These are phyloP conservation scores for Prorops nasuta DNA, from an alignment of 1,140 invertebrate genomes.

Conservation along the genomic window DNA sequence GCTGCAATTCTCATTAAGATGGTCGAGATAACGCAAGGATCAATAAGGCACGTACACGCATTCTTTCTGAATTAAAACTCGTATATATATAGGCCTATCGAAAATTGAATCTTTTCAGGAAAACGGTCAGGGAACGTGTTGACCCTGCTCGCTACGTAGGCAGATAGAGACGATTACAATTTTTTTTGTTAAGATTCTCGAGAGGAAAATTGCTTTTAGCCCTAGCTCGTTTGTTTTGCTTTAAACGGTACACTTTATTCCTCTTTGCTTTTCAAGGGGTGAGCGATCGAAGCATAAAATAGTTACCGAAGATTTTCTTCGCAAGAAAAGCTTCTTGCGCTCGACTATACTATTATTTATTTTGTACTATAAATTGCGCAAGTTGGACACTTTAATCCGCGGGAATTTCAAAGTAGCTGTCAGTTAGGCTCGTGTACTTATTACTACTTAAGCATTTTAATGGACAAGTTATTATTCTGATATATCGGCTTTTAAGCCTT, in stretches of 20 bases:
- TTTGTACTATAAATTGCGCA: slow-evolving; percentile 39
- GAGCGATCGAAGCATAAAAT: no score
- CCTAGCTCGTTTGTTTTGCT: no score
- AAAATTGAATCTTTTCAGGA: slow-evolving; percentile 46
- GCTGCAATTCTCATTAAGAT: slow-evolving; percentile 27
- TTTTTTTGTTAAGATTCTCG: no score
- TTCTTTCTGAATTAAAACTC: slow-evolving; percentile 34
- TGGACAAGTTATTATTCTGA: slow-evolving; percentile 54
- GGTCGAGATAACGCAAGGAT: slow-evolving; percentile 34
- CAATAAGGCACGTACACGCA: slow-evolving; percentile 47
- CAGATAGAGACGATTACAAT: no score
- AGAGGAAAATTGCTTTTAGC: no score
- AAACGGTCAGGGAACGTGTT: neutral
- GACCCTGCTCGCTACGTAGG: neutral
- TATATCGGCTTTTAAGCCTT: slow-evolving; percentile 44
- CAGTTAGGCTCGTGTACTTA: slow-evolving; percentile 49
- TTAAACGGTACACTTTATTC: no score
- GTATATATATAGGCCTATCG: slow-evolving; percentile 37
- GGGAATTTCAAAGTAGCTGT: slow-evolving; percentile 44
- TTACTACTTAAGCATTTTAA: slow-evolving; percentile 52
- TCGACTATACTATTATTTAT: slow-evolving; percentile 31
- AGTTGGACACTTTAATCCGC: slow-evolving; percentile 53
- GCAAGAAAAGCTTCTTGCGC: slow-evolving; percentile 11
- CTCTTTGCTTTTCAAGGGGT: no score
- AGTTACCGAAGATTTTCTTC: slow-evolving; percentile 14